phyloP scores from a whole-genome alignment of 2,797 vertebrate species.

The Arnoldichthys spilopterus region DNA sequence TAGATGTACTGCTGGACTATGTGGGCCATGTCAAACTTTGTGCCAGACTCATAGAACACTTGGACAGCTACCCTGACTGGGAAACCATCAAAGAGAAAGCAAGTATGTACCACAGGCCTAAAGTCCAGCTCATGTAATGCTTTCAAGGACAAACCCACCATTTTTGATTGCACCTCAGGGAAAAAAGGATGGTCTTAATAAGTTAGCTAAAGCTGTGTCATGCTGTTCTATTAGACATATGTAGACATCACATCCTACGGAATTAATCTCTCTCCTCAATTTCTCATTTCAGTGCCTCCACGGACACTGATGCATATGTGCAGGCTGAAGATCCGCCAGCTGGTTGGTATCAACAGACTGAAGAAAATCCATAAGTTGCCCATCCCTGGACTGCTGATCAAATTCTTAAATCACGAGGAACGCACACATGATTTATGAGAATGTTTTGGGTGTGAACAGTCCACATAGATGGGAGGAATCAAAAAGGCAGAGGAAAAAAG shows the following conservation, averaged over 20 bases:
- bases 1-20: slow-evolving; percentile 92
- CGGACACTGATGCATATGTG: slow-evolving; percentile 84
- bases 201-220: background rate
- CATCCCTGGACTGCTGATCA: slow-evolving; percentile 77
- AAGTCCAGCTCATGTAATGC: background rate
- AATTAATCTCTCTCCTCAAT: slow-evolving; percentile 12
- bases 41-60: slow-evolving; percentile 87
- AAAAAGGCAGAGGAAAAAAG: background rate
- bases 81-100: slow-evolving; percentile 88
- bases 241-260: background rate
- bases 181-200: background rate
- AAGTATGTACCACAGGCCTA: slow-evolving; percentile 69
- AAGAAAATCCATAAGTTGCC: slow-evolving; percentile 78
- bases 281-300: slow-evolving; percentile 80
- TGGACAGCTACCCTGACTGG: slow-evolving; percentile 92
- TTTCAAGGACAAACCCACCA: too few species aligned
- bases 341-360: slow-evolving; percentile 78
- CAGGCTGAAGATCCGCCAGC: slow-evolving; percentile 77
- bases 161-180: too few species aligned
- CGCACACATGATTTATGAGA: slow-evolving; percentile 25
- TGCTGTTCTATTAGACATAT: background rate
- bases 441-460: background rate
- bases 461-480: background rate
- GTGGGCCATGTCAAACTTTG: slow-evolving; percentile 92
- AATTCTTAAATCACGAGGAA: slow-evolving; percentile 70